A percentile compares a stretch with the other conserved stretches of the same genome.
Conservation (phyloP, 2,113 vertebrate genomes). For the Ardeotis arabs region DNA sequence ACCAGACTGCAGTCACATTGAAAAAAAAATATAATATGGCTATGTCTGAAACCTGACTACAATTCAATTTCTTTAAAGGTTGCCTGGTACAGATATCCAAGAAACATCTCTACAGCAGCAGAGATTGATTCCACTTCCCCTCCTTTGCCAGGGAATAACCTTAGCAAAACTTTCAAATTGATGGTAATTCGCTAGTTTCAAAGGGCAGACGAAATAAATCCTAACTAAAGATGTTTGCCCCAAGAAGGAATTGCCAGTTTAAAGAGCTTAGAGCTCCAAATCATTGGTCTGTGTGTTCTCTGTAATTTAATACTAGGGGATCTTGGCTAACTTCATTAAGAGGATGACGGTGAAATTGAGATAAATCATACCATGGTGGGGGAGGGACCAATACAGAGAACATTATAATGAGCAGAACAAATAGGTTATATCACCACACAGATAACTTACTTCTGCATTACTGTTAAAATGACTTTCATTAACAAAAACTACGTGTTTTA, state of each 20-base stretch:
- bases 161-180: constrained; percentile 50
- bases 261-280: constrained; percentile 29
- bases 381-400: not conserved
- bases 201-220: constrained; percentile 55
- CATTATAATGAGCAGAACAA: not conserved
- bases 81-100: not conserved
- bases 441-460: not conserved
- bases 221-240: constrained; percentile 50
- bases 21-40: not conserved
- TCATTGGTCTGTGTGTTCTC: not conserved
- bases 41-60: constrained; percentile 3
- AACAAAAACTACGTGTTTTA: not conserved
- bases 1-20: not conserved
- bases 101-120: not conserved
- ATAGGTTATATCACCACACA: not conserved
- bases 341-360: constrained; percentile 29
- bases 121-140: constrained; percentile 15
- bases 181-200: constrained; percentile 37
- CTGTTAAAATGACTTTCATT: not conserved
- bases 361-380: constrained; percentile 5
- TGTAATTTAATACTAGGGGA: constrained; percentile 52
- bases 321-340: constrained; percentile 49
- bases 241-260: constrained; percentile 6
- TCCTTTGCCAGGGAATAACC: not conserved
- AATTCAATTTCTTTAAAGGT: constrained; percentile 54